These are phyloP conservation scores for Platygyra sinensis DNA, from an alignment of 64 coral and sea anemone species.

Conservation along the genomic window DNA sequence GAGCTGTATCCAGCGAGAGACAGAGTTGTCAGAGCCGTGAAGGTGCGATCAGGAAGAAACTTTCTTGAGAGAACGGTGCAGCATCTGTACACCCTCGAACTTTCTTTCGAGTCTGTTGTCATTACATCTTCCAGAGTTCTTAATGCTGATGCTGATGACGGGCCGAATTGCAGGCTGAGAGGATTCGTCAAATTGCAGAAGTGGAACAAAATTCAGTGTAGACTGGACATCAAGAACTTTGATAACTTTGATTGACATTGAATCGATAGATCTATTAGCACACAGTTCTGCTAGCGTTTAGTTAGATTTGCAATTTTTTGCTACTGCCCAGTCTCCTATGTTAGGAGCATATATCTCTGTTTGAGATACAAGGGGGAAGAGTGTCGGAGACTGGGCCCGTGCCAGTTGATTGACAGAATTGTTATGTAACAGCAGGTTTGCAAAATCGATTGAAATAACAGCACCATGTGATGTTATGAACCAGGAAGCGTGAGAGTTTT, in stretches of 20 bases:
- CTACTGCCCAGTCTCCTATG: background rate
- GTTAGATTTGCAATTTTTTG: background rate
- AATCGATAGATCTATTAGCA: background rate
- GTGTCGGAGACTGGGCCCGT: background rate
- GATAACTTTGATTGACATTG: slow-evolving; percentile 4
- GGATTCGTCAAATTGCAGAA: background rate
- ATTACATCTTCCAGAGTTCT: background rate
- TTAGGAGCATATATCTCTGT: background rate
- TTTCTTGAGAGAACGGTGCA: slow-evolving; percentile 8
- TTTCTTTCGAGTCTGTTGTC: slow-evolving; percentile 5
- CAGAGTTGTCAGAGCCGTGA: slow-evolving; percentile 24
- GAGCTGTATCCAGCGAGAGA: slow-evolving; percentile 8
- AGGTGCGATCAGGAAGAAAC: slow-evolving; percentile 7
- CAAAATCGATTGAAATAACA: too few relatives aligned
- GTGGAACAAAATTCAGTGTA: background rate
- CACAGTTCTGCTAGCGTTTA: background rate
- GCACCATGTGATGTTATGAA: too few relatives aligned
- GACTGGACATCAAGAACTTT: background rate
- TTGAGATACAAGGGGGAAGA: slow-evolving; percentile 3
- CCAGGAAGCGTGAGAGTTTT: too few relatives aligned
- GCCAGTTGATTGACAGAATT: background rate
- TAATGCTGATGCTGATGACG: background rate
- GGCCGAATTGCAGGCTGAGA: background rate
- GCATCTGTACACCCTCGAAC: slow-evolving; percentile 7
- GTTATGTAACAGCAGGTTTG: too few relatives aligned